phyloP scores from a whole-genome alignment of 2,888 invertebrate genomes.

The Liopterus haemorrhoidalis region DNA sequence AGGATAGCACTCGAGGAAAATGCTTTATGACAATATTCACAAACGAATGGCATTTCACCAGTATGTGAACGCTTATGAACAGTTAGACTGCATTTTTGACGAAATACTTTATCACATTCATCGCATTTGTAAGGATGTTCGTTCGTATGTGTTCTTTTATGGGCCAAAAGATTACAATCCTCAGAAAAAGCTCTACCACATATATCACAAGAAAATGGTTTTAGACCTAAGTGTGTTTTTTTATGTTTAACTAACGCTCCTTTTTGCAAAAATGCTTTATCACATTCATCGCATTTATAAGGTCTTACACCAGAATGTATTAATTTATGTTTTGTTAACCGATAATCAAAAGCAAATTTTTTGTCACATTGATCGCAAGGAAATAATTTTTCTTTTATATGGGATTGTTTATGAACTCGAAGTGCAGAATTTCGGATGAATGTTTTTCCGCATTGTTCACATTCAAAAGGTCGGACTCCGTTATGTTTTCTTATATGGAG shows the following conservation, averaged over 20 bases:
- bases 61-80: constrained; percentile 39
- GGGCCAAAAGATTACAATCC: constrained; percentile 31
- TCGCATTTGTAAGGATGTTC: constrained; percentile 29
- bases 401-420: constrained; percentile 39
- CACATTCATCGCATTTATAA: constrained; percentile 30
- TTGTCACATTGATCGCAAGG: constrained; percentile 40
- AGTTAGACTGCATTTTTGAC: constrained; percentile 38
- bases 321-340: constrained; percentile 32
- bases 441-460: constrained; percentile 35
- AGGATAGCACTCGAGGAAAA: constrained; percentile 37
- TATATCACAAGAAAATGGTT: constrained; percentile 33
- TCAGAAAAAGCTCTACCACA: constrained; percentile 33
- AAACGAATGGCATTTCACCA: constrained; percentile 39
- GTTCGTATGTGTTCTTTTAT: constrained; percentile 30
- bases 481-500: constrained; percentile 26
- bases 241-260: constrained; percentile 29
- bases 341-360: constrained; percentile 40
- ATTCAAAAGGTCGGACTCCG: constrained; percentile 27
- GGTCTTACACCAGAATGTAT: constrained; percentile 33
- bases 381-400: constrained; percentile 38
- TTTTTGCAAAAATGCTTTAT: constrained; percentile 28
- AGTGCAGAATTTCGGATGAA: constrained; percentile 38
- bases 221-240: constrained; percentile 30
- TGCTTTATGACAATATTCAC: constrained; percentile 36
- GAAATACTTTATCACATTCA: constrained; percentile 38